These are phyloP conservation scores for Sinodicranocentrus sp. DNA, from an alignment of 2,888 invertebrate genomes.

Conservation along the genomic window DNA sequence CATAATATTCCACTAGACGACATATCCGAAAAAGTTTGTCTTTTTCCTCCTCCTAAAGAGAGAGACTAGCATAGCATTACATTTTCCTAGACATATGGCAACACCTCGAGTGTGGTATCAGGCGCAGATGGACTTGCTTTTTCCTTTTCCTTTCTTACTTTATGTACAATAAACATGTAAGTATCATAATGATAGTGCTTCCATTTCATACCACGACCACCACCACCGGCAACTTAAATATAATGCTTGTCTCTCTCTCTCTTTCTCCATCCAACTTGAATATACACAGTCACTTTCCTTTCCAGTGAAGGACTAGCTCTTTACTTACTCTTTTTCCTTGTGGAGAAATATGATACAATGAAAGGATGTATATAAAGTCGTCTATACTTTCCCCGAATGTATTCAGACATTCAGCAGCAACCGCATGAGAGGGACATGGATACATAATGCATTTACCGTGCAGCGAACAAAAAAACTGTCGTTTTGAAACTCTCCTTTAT, in stretches of 20 bases:
- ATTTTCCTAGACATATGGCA: constrained; percentile 58
- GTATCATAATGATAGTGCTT: constrained; percentile 26
- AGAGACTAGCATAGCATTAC: constrained; percentile 28
- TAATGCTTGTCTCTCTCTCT: not conserved
- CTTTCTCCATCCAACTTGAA: not conserved
- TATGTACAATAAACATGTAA: constrained; percentile 38
- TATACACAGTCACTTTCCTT: not conserved
- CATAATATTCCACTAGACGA: not conserved
- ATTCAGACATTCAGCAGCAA: not conserved
- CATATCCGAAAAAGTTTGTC: not conserved
- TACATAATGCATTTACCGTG: too few species aligned
- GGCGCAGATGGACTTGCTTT: constrained; percentile 34
- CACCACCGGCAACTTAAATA: not conserved
- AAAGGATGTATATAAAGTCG: constrained; percentile 12
- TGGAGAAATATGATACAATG: constrained; percentile 10
- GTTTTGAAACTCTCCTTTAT: too few species aligned
- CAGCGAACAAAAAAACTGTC: too few species aligned
- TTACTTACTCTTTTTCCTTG: not conserved
- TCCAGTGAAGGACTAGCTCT: not conserved
- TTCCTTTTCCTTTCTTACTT: constrained; percentile 15
- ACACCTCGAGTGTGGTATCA: constrained; percentile 57
- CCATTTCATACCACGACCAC: not conserved
- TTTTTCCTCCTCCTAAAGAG: too few species aligned
- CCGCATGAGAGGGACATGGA: not conserved
- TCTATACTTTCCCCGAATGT: not conserved